Percentiles rank a stretch among this genome's conserved stretches.
Conservation (phyloP, 2,113 vertebrate species). For the Electrona antarctica region DNA sequence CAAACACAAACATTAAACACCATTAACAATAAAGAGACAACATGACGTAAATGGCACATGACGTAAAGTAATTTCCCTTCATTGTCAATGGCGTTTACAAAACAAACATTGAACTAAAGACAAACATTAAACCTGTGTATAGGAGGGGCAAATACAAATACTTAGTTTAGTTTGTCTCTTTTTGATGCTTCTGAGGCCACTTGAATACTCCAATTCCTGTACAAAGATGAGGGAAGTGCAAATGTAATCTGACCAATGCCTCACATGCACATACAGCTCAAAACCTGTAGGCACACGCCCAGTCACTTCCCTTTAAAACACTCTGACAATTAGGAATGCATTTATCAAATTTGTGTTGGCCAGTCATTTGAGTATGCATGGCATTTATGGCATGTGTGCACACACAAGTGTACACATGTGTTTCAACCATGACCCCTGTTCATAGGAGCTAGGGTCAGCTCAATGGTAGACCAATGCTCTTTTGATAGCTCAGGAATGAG, state of each 20-base stretch:
- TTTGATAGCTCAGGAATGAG: conserved; percentile 50
- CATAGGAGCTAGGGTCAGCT: conserved; percentile 42
- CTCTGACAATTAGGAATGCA: conserved; percentile 44
- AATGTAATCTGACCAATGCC: neutral
- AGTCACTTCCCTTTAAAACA: conserved; percentile 25
- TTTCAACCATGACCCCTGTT: conserved; percentile 39
- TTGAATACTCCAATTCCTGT: neutral
- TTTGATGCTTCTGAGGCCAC: conserved; percentile 23
- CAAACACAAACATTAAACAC: too few relatives aligned
- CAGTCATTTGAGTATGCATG: neutral
- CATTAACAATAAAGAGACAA: too few relatives aligned
- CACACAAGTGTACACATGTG: neutral
- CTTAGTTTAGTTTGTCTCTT: too few relatives aligned
- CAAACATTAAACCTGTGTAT: too few relatives aligned
- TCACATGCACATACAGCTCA: conserved; percentile 1
- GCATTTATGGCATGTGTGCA: neutral
- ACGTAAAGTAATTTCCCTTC: too few relatives aligned
- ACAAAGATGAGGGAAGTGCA: neutral
- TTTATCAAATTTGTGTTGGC: neutral
- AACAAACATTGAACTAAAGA: too few relatives aligned
- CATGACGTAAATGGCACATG: too few relatives aligned
- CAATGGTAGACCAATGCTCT: conserved; percentile 35
- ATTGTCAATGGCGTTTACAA: too few relatives aligned
- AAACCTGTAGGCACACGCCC: conserved; percentile 65
- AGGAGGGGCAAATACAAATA: too few relatives aligned